These are phyloP conservation scores for Toxotes chatareus DNA, from an alignment of 2,113 vertebrate species.

Conservation along the genomic window DNA sequence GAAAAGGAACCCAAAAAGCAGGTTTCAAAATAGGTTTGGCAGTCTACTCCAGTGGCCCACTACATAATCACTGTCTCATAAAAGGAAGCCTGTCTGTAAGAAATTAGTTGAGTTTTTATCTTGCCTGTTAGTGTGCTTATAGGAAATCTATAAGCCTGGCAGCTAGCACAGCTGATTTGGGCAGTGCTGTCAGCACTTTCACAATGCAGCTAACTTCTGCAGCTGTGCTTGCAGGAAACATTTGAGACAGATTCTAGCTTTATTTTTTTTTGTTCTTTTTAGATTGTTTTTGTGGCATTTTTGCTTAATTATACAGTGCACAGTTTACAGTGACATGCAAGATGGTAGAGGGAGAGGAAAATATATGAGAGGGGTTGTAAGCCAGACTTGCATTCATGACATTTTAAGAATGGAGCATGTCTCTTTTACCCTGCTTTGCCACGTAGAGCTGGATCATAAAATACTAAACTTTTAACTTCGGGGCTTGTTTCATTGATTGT, in stretches of 20 bases:
- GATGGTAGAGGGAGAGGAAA: constrained; percentile 49
- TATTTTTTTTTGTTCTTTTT: constrained; percentile 40
- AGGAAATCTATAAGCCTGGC: constrained; percentile 60
- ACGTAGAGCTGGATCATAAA: constrained; percentile 31
- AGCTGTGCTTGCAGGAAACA: constrained; percentile 30
- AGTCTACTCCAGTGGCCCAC: constrained; percentile 20
- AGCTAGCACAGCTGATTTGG: constrained; percentile 48
- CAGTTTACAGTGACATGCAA: constrained; percentile 58
- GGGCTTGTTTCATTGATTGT: constrained; percentile 16
- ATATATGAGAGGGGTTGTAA: constrained; percentile 51
- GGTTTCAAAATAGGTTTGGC: constrained; percentile 40
- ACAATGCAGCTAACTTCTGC: constrained; percentile 32
- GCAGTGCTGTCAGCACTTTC: constrained; percentile 56
- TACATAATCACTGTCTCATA: constrained; percentile 37
- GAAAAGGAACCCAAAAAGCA: constrained; percentile 39
- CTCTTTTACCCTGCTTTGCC: constrained; percentile 27
- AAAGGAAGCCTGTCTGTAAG: constrained; percentile 44
- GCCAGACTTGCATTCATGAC: constrained; percentile 37
- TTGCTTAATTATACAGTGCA: constrained; percentile 59
- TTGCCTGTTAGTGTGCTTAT: constrained; percentile 32
- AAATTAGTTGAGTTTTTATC: constrained; percentile 54
- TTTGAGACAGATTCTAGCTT: constrained; percentile 35
- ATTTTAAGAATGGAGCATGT: constrained; percentile 38
- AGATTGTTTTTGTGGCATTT: constrained; percentile 54
- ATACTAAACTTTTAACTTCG: constrained; percentile 1